These are phyloP conservation scores for Rhincodon typus DNA, from an alignment of 2,797 vertebrate species.

Conservation along the genomic window DNA sequence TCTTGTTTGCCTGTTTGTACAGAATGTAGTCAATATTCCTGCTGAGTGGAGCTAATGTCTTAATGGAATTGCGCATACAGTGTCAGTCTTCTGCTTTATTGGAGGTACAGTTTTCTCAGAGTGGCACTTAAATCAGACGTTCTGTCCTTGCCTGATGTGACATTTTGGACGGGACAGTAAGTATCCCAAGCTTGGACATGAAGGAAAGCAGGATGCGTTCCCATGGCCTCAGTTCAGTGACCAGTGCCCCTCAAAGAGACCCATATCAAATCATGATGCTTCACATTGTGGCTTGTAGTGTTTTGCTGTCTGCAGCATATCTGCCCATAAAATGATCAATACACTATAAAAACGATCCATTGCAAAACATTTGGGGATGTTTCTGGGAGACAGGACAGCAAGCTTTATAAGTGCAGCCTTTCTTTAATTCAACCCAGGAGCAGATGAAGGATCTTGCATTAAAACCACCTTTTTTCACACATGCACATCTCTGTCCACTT, in stretches of 20 bases:
- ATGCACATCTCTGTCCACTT: background rate
- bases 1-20: background rate
- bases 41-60: background rate
- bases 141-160: background rate
- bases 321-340: background rate
- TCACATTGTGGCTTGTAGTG: background rate
- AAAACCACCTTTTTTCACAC: background rate
- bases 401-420: background rate
- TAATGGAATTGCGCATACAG: background rate
- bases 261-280: background rate
- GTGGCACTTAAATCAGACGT: too few relatives aligned
- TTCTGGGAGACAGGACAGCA: background rate
- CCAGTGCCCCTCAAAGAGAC: background rate
- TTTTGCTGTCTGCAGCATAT: background rate
- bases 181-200: background rate
- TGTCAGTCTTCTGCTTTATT: background rate
- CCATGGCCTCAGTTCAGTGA: background rate
- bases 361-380: background rate
- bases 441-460: background rate
- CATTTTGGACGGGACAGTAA: too few relatives aligned
- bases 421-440: background rate
- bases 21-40: background rate
- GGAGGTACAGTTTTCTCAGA: background rate
- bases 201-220: background rate
- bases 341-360: background rate